Evolutionary conservation across 2,113 vertebrate genomes (phyloP).

Genomic region (Pedetes capensis): DNA sequence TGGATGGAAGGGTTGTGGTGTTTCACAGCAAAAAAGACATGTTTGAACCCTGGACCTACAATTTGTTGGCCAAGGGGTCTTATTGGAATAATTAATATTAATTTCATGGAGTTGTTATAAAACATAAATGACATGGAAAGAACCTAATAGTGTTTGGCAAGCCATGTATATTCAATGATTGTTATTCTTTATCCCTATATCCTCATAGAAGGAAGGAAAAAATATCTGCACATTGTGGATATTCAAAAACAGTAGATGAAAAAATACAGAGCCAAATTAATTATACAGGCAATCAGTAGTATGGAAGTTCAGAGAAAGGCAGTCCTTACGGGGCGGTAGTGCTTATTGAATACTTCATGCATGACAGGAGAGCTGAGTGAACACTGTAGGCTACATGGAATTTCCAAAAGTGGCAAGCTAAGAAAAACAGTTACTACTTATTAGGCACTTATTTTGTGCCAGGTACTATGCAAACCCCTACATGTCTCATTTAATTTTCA

Average conservation of each 20-base stretch:
- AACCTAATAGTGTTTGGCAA: background rate
- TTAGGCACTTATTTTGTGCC: background rate
- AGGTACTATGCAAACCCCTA: background rate
- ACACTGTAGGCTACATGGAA: background rate
- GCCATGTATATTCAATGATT: background rate
- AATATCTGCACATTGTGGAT: background rate
- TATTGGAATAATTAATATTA: background rate
- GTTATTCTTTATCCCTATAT: background rate
- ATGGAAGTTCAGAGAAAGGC: background rate
- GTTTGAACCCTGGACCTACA: background rate
- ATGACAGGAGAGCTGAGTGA: background rate
- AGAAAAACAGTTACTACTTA: background rate
- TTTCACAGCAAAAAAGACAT: constrained; percentile 13
- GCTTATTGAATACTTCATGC: background rate
- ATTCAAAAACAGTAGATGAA: background rate
- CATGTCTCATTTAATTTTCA: background rate
- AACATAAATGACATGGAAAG: background rate
- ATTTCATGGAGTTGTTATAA: background rate
- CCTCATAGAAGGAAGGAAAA: background rate
- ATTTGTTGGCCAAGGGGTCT: background rate
- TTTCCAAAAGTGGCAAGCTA: background rate
- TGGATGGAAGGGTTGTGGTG: background rate
- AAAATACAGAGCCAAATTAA: background rate
- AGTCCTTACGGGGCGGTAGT: no score
- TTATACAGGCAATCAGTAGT: background rate